Percentiles rank a stretch among this genome's conserved stretches.
These are phyloP conservation scores for Glaucomys volans DNA, from an alignment of 2,113 vertebrate genomes.

Conservation along the genomic window DNA sequence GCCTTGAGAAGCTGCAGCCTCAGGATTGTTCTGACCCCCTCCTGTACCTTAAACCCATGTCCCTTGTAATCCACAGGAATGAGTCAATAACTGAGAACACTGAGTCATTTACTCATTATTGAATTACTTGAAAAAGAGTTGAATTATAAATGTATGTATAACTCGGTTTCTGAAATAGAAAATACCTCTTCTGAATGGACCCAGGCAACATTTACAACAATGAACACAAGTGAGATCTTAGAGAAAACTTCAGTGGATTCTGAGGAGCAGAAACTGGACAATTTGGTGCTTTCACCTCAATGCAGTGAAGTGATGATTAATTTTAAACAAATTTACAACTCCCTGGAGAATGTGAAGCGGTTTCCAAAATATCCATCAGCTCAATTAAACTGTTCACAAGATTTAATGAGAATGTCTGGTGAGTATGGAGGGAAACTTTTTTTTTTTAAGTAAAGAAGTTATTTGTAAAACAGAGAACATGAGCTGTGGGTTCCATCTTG, in stretches of 20 bases:
- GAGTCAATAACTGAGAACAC: rapidly evolving
- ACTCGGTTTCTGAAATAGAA: background rate
- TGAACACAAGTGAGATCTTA: rapidly evolving
- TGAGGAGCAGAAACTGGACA: background rate
- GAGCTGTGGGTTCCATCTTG: rapidly evolving
- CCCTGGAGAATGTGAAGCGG: background rate
- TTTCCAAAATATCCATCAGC: background rate
- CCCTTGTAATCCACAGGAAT: background rate
- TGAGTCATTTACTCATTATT: rapidly evolving
- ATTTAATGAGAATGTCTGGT: background rate
- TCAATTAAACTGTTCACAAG: rapidly evolving
- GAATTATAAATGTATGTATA: background rate
- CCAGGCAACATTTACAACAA: background rate
- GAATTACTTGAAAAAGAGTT: background rate
- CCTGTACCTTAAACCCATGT: rapidly evolving
- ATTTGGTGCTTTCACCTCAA: rapidly evolving
- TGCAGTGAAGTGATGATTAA: rapidly evolving
- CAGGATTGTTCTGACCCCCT: rapidly evolving
- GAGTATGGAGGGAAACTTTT: background rate
- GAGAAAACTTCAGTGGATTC: background rate
- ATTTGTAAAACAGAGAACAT: background rate
- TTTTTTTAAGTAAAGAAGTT: too few relatives aligned
- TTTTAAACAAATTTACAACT: background rate
- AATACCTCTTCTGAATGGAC: background rate
- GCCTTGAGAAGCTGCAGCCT: rapidly evolving